Evolutionary conservation across 2,888 invertebrate species (phyloP).

Genomic region (Saturnia japonica): DNA sequence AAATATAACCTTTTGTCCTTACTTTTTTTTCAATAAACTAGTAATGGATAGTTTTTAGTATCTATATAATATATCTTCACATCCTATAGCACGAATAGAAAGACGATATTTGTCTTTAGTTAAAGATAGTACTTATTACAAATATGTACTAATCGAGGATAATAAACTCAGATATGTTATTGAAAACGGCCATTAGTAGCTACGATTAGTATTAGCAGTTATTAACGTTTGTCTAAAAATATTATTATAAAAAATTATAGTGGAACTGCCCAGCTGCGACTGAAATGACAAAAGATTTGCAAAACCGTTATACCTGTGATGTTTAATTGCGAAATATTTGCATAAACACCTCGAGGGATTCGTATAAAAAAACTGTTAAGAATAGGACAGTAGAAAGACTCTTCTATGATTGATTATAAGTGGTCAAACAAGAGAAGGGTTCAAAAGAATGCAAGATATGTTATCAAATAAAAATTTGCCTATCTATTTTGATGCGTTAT

Average conservation of each 20-base stretch:
- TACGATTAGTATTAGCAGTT: background rate
- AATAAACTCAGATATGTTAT: too few species aligned
- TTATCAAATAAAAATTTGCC: background rate
- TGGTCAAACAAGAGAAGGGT: conserved; percentile 44
- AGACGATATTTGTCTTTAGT: too few species aligned
- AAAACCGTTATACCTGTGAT: conserved; percentile 61
- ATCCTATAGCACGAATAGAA: too few species aligned
- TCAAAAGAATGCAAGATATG: conserved; percentile 8
- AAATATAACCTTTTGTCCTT: too few species aligned
- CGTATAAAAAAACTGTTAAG: conserved; percentile 36
- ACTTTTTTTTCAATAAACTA: too few species aligned
- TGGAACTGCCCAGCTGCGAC: conserved; percentile 56
- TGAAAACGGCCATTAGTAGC: too few species aligned
- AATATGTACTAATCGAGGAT: too few species aligned
- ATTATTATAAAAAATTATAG: background rate
- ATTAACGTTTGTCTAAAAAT: background rate
- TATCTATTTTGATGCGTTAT: background rate
- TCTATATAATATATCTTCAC: too few species aligned
- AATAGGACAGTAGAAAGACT: conserved; percentile 40
- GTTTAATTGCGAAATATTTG: conserved; percentile 73
- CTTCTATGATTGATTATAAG: conserved; percentile 57
- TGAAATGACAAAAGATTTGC: conserved; percentile 50
- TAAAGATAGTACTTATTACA: too few species aligned
- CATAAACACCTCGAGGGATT: conserved; percentile 60
- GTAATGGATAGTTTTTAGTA: too few species aligned